A percentile compares a stretch with the other conserved stretches of the same genome.
Conservation (phyloP, 1,140 invertebrate species). For the Drosophila dunni region DNA sequence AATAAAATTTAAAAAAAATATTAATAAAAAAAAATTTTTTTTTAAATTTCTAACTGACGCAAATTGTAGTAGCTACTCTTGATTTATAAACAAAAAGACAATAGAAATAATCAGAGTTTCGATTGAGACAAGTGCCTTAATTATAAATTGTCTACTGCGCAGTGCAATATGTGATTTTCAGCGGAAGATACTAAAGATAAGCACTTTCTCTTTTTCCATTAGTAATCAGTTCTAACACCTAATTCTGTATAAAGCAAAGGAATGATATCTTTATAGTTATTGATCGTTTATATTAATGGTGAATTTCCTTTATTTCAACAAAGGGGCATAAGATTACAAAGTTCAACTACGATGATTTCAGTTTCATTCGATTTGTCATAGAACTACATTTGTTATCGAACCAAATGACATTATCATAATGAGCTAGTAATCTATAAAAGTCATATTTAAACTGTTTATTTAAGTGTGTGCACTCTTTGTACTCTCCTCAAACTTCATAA, state of each 20-base stretch:
- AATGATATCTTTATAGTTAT: slow-evolving; percentile 23
- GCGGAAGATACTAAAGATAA: not conserved
- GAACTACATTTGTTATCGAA: slow-evolving; percentile 33
- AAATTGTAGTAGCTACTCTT: not conserved
- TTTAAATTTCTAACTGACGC: not conserved
- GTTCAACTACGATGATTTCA: slow-evolving; percentile 37
- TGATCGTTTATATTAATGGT: slow-evolving; percentile 7
- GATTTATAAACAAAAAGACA: slow-evolving; percentile 21
- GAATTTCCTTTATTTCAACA: slow-evolving; percentile 35
- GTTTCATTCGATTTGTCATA: slow-evolving; percentile 65
- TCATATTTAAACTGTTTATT: slow-evolving; percentile 49
- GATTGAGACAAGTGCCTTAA: slow-evolving; percentile 24
- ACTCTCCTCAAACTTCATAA: slow-evolving; percentile 6
- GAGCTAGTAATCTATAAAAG: slow-evolving; percentile 52
- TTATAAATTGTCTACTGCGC: slow-evolving; percentile 45
- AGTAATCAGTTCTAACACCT: slow-evolving; percentile 2
- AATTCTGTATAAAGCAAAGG: not conserved
- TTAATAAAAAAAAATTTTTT: not conserved
- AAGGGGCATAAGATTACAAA: slow-evolving; percentile 43
- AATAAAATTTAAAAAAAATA: too few relatives aligned
- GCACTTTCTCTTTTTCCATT: slow-evolving; percentile 8
- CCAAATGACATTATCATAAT: slow-evolving; percentile 35
- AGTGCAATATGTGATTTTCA: slow-evolving; percentile 26
- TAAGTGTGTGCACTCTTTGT: not conserved
- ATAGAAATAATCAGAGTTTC: slow-evolving; percentile 8